phyloP scores from a whole-genome alignment of 2,888 invertebrate genomes.

The Callimorpha dominula region DNA sequence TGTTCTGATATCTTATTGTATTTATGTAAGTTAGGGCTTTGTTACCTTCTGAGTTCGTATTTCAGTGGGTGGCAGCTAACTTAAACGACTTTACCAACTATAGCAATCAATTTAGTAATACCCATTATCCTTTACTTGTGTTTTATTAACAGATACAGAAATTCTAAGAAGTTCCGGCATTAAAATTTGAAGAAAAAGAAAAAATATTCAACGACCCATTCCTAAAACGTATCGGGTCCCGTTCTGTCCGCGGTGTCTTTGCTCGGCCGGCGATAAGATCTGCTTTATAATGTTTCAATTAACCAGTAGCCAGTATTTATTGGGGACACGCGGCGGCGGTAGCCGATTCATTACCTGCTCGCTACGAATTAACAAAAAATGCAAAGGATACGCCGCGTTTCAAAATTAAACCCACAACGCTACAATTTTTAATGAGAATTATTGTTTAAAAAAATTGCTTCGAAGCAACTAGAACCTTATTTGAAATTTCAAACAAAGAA shows the following conservation, averaged over 20 bases:
- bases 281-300: constrained; percentile 85
- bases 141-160: constrained; percentile 49
- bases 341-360: constrained; percentile 77
- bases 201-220: constrained; percentile 61
- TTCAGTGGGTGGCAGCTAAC: constrained; percentile 58
- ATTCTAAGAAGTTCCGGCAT: constrained; percentile 56
- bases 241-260: constrained; percentile 74
- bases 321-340: constrained; percentile 69
- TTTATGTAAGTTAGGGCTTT: constrained; percentile 62
- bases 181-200: constrained; percentile 49
- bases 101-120: constrained; percentile 34
- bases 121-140: constrained; percentile 40
- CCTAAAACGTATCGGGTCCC: constrained; percentile 65
- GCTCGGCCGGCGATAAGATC: constrained; percentile 75
- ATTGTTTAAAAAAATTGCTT: constrained; percentile 24
- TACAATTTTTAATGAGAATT: constrained; percentile 31
- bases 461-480: constrained; percentile 9
- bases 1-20: constrained; percentile 68
- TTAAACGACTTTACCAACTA: constrained; percentile 22
- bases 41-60: constrained; percentile 64
- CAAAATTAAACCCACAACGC: constrained; percentile 55
- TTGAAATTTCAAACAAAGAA: constrained; percentile 21
- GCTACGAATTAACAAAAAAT: constrained; percentile 65
- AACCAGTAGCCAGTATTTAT: constrained; percentile 86
- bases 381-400: constrained; percentile 63